Evolutionary conservation across 2,797 vertebrate species (phyloP), one percentile per base, ranked within the genome.

Genomic region (Pelobates cultripes): DNA sequence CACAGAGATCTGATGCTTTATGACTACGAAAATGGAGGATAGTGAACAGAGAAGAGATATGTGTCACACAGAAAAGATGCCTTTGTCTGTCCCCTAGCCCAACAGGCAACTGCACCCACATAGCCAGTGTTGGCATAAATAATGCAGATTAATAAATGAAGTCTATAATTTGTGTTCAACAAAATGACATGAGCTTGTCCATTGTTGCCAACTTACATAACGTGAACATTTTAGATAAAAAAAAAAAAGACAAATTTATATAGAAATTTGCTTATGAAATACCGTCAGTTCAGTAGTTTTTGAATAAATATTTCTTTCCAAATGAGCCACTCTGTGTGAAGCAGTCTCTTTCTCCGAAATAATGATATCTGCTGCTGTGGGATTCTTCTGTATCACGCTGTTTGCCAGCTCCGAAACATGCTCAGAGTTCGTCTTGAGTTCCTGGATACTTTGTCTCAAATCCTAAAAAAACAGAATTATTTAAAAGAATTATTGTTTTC

Each of bases 231-330:
- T 28, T 28, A 28, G 28, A 28, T 28, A 51, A 71, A 71, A 47
- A 7, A 71, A 17, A 13, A 15, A 40, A 55, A 28, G 28, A 28
- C 2, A 28, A 28, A 28, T 28, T 28, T 28, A 28, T 74, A 28
- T 28, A 28, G 28, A 28, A 28, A 28, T 28, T 28, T 28, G 28
- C 28, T 28, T 28, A 2, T 28, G 13, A 43, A 71, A 12, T 82
- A 94, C 94, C 92, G 90, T 87, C 73, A 93, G 88, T 78, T 93
- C 91, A 55, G 89, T 83, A 41, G 87, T 73, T 82, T 91, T 94
- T 72, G 81, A 76, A 69, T 90, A 90, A 57, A 93, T 72, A 80
- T 89, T 92, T 86, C 90, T 90, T 85, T 93, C 92, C 87, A 93
- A 82, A 78, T 86, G 89, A n/a, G 81, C 77, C 43, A 88, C 87